These are phyloP conservation scores for Chrysotoxum bicinctum DNA, from an alignment of 2,888 invertebrate species.

Conservation along the genomic window DNA sequence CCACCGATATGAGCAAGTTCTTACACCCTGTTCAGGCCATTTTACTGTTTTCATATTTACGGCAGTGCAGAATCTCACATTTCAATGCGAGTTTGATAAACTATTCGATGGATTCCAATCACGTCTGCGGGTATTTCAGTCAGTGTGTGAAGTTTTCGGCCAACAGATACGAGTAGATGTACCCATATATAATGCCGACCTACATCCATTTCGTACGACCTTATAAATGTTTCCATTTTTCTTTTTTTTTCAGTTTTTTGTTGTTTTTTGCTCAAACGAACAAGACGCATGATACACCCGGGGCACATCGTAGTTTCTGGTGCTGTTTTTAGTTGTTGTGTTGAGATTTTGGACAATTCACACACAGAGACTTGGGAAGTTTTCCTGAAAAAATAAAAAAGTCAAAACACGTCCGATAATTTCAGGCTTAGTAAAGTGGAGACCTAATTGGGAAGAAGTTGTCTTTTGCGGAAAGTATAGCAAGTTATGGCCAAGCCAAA, in stretches of 20 bases:
- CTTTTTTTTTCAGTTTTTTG: conserved; percentile 1
- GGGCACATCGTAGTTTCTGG: conserved; percentile 7
- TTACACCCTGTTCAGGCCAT: neutral
- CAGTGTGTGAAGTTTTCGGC: conserved; percentile 69
- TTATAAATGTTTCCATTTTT: conserved; percentile 51
- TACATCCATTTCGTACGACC: conserved; percentile 54
- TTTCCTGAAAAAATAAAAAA: conserved; percentile 52
- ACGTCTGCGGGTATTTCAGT: conserved; percentile 66
- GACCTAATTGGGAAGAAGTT: conserved; percentile 66
- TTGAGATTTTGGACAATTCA: conserved; percentile 59
- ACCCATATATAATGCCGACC: conserved; percentile 31
- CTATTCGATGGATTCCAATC: conserved; percentile 65
- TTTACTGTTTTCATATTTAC: neutral
- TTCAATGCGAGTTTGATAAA: conserved; percentile 52
- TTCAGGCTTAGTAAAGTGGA: conserved; percentile 61
- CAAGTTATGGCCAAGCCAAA: conserved; percentile 53
- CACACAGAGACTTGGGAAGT: conserved; percentile 19
- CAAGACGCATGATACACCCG: conserved; percentile 16
- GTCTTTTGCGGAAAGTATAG: conserved; percentile 22
- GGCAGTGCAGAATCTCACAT: conserved; percentile 15
- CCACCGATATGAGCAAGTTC: conserved; percentile 6
- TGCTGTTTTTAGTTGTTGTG: conserved; percentile 33
- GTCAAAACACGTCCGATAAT: conserved; percentile 64
- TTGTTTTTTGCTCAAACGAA: neutral
- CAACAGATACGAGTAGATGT: neutral